Percentiles rank a stretch among this genome's conserved stretches.
These are phyloP conservation scores for Marasmarcha lunaedactyla DNA, from an alignment of 2,888 invertebrate genomes.

Conservation along the genomic window DNA sequence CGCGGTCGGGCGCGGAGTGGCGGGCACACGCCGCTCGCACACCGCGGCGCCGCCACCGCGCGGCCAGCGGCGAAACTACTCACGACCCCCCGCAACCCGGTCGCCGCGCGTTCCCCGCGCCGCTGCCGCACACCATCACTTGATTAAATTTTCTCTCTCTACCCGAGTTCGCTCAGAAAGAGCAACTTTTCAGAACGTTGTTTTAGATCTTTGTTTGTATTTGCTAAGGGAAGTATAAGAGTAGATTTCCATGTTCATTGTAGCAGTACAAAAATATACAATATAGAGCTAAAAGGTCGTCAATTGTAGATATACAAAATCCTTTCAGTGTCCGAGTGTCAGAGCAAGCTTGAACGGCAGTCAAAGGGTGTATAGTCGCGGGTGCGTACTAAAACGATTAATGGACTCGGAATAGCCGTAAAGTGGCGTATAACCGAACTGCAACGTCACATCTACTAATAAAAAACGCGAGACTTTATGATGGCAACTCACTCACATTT, in stretches of 20 bases:
- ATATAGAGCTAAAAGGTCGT: too few species aligned
- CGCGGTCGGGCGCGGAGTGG: conserved; percentile 68
- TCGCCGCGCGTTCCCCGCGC: conserved; percentile 25
- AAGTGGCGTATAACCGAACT: conserved; percentile 70
- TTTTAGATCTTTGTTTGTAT: too few species aligned
- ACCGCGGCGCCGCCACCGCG: conserved; percentile 40
- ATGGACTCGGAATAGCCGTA: conserved; percentile 69
- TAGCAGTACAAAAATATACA: too few species aligned
- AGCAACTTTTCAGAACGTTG: too few species aligned
- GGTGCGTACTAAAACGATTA: conserved; percentile 69
- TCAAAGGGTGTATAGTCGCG: conserved; percentile 27
- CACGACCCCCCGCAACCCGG: conserved; percentile 20
- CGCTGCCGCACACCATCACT: conserved; percentile 26
- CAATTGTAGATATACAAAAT: too few species aligned
- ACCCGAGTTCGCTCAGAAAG: too few species aligned
- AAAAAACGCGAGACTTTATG: conserved; percentile 71
- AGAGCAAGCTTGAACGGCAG: not conserved
- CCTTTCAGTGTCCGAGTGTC: not conserved
- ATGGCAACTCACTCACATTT: conserved; percentile 70
- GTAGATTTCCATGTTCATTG: too few species aligned
- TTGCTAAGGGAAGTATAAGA: too few species aligned
- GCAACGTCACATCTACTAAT: conserved; percentile 67
- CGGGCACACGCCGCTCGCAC: conserved; percentile 56
- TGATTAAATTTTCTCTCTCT: too few species aligned
- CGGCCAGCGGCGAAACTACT: conserved; percentile 47